Percentiles rank a stretch among this genome's conserved stretches.
Conservation (phyloP, 2,797 vertebrate genomes). For the Notolabrus celidotus region DNA sequence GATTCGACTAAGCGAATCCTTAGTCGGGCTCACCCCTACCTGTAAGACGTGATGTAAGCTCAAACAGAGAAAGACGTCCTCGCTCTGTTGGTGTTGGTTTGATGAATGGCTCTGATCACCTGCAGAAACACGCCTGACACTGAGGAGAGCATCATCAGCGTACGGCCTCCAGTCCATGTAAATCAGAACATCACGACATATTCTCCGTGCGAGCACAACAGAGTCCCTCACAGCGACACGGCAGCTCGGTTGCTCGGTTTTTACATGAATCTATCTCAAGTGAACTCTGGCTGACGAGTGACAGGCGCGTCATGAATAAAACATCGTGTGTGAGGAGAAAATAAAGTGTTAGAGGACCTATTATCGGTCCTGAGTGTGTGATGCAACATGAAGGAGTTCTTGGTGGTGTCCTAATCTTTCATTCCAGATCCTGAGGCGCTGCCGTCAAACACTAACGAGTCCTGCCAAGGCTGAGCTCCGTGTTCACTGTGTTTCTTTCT, state of each 20-base stretch:
- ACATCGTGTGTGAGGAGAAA: slow-evolving; percentile 53
- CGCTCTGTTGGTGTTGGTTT: slow-evolving; percentile 15
- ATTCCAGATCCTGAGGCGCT: slow-evolving; percentile 30
- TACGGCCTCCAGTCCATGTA: slow-evolving; percentile 43
- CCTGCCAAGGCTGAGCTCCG: not conserved
- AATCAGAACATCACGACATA: slow-evolving; percentile 40
- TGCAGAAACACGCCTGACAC: slow-evolving; percentile 8
- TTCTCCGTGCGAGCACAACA: slow-evolving; percentile 38
- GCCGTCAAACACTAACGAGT: slow-evolving; percentile 38
- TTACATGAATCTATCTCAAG: slow-evolving; percentile 56
- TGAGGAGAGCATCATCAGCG: slow-evolving; percentile 29
- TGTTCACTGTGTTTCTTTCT: slow-evolving; percentile 6
- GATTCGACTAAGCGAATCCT: too few species aligned
- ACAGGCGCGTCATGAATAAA: slow-evolving; percentile 72
- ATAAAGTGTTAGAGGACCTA: slow-evolving; percentile 45
- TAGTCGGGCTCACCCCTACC: too few species aligned
- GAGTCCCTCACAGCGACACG: slow-evolving; percentile 42
- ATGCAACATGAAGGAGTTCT: slow-evolving; percentile 54
- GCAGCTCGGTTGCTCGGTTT: slow-evolving; percentile 38
- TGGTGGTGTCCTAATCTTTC: slow-evolving; percentile 36
- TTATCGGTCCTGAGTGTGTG: slow-evolving; percentile 41
- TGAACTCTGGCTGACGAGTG: slow-evolving; percentile 67
- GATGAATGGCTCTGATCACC: slow-evolving; percentile 13
- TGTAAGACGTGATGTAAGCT: not conserved
- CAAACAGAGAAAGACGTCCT: slow-evolving; percentile 31